These are phyloP conservation scores for Dreissena rostriformis DNA, from an alignment of 1,140 invertebrate species.

Conservation along the genomic window DNA sequence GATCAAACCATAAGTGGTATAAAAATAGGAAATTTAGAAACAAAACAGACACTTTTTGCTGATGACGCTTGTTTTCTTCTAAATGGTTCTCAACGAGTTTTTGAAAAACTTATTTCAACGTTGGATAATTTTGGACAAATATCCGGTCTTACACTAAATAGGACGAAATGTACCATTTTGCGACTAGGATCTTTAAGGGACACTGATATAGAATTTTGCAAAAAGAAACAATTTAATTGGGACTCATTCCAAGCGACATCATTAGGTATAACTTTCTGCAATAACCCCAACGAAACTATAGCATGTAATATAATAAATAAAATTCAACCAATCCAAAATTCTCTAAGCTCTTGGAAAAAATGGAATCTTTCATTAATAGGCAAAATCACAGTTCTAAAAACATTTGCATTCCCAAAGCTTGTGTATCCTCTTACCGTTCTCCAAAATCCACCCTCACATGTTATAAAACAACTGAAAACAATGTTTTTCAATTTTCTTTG, in stretches of 20 bases:
- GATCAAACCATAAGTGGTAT: too few species aligned
- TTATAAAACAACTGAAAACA: neutral
- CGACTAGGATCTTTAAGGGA: slow-evolving; percentile 3
- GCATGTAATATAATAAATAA: neutral
- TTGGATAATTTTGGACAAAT: neutral
- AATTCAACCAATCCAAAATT: slow-evolving; percentile 1
- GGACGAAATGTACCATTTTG: neutral
- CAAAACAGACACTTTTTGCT: too few species aligned
- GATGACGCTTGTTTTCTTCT: too few species aligned
- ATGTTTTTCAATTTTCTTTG: neutral
- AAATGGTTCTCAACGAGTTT: too few species aligned
- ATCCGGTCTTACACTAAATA: slow-evolving; percentile 8
- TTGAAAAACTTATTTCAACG: too few species aligned
- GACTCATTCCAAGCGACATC: neutral
- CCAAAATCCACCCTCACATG: neutral
- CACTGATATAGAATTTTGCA: slow-evolving; percentile 4
- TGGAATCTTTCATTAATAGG: slow-evolving; percentile 22
- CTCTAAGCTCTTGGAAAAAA: neutral
- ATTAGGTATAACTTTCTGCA: slow-evolving; percentile 12
- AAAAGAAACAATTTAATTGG: neutral
- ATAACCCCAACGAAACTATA: neutral
- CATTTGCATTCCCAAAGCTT: slow-evolving; percentile 11
- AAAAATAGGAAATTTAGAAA: too few species aligned
- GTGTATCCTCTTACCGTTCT: neutral
- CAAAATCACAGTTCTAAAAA: slow-evolving; percentile 2